Base-by-base conservation (phyloP, 2,113 vertebrate species). In the Gambusia affinis region DNA sequence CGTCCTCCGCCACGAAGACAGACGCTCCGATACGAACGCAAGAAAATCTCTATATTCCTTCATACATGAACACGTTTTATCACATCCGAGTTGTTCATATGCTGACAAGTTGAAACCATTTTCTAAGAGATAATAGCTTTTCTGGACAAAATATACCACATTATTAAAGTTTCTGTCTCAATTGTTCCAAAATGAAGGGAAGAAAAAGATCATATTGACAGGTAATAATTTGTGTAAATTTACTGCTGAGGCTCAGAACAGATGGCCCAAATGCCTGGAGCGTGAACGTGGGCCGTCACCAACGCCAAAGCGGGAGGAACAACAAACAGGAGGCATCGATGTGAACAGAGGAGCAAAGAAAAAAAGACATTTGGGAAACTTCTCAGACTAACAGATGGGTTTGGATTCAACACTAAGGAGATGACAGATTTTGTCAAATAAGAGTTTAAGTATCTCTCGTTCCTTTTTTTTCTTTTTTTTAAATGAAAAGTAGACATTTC, bases 301-400 rank as follows among this genome's bases (percentile, higher is more conserved):
- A 28, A 54, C 19, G 67, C 64, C 72, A 44, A 63, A 72, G 60
- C 27, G 29, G 64, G 60, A 81, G 60, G 15, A 75, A 67, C 68
- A 75, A 57, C 77, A 70, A 72, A 57, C 77, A 70, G 31, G 27
- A 27, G 28, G 70, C 12, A 1, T 35, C 4, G 30, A 19, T 28
- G 54, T 8, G 19, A 15, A 2, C 60, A 14, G 51, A 86, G 68
- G 8, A 57, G 22, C 37, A 66, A 51, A 61, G 5, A 61, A 19
- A 37, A 12, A 61, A 12, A 54, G 60, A 70, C 8, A 72, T 85
- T 83, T 76, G 70, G 68, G 82, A 78, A 83, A 75, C 73, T 80
- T 78, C 63, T 80, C 74, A 63, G 31, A 65, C 78, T 74, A 67
- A 61, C 67, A 72, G 8, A 69, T 12, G n/a, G n/a, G 3, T 57